Evolutionary conservation across 2,113 vertebrate species (phyloP).

Genomic region (Pan troglodytes): DNA sequence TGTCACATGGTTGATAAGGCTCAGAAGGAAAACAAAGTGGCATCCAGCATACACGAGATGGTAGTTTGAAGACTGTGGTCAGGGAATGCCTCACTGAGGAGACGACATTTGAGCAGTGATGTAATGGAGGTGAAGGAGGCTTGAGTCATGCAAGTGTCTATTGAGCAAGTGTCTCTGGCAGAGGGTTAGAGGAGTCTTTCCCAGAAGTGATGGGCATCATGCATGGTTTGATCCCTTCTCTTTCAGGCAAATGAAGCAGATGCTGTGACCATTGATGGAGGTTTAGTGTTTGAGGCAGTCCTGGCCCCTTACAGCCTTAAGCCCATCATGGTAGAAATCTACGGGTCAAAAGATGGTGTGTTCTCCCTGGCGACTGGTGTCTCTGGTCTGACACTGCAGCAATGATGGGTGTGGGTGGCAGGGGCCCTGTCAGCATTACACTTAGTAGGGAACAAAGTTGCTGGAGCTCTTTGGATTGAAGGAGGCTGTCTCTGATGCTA

Average conservation of each 20-base stretch:
- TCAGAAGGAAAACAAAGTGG: neutral
- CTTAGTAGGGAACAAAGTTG: neutral
- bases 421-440: neutral
- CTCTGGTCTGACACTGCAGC: neutral
- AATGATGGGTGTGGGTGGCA: neutral
- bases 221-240: neutral
- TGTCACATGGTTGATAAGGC: neutral
- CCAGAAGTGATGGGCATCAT: neutral
- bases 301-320: conserved; percentile 87
- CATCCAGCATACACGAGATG: too few species aligned
- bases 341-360: conserved; percentile 78
- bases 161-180: neutral
- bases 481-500: neutral
- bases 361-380: neutral
- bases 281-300: conserved; percentile 87
- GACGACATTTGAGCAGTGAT: neutral
- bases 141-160: neutral
- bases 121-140: neutral
- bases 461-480: neutral
- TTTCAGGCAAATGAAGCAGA: conserved; percentile 86
- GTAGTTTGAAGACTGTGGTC: neutral
- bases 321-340: conserved; percentile 90
- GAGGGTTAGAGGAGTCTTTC: neutral
- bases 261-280: conserved; percentile 90
- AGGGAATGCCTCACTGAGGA: neutral